phyloP scores from a whole-genome alignment of 2,888 invertebrate genomes.

The Gnatocerus cornutus region DNA sequence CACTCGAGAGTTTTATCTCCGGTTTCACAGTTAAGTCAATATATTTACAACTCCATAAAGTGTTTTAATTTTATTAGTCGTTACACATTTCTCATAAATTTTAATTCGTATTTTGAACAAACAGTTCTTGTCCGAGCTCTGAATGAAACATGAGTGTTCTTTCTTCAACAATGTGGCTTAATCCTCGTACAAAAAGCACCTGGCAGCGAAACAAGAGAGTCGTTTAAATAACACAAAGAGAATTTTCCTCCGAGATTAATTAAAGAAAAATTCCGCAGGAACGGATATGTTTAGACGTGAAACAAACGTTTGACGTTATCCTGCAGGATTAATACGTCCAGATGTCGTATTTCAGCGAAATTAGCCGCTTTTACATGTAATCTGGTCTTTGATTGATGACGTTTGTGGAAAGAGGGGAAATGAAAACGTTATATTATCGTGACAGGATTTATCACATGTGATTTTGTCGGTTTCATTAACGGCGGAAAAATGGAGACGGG shows the following conservation, averaged over 20 bases:
- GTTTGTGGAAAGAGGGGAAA: not conserved
- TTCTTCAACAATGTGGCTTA: not conserved
- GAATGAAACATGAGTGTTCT: not conserved
- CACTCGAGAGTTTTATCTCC: constrained; percentile 17
- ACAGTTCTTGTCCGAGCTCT: not conserved
- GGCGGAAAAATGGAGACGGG: no score
- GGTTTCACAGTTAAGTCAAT: constrained; percentile 7
- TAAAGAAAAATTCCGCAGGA: not conserved
- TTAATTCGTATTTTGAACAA: constrained; percentile 13
- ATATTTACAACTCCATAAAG: constrained; percentile 20
- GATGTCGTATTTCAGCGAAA: constrained; percentile 4
- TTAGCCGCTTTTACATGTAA: not conserved
- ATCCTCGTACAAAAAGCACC: not conserved
- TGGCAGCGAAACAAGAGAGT: not conserved
- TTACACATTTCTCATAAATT: constrained; percentile 14
- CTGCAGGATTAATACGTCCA: constrained; percentile 2
- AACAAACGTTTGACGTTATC: constrained; percentile 1
- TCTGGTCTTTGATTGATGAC: constrained; percentile 1
- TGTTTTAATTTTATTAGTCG: constrained; percentile 12
- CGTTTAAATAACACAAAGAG: not conserved
- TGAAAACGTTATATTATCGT: not conserved
- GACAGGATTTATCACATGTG: constrained; percentile 1
- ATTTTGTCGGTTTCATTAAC: not conserved
- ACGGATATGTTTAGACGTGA: constrained; percentile 1
- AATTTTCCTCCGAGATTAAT: not conserved